Evolutionary conservation across 2,888 invertebrate species (phyloP), one percentile per base, ranked within the genome.

Genomic region (Stomorhina lunata): DNA sequence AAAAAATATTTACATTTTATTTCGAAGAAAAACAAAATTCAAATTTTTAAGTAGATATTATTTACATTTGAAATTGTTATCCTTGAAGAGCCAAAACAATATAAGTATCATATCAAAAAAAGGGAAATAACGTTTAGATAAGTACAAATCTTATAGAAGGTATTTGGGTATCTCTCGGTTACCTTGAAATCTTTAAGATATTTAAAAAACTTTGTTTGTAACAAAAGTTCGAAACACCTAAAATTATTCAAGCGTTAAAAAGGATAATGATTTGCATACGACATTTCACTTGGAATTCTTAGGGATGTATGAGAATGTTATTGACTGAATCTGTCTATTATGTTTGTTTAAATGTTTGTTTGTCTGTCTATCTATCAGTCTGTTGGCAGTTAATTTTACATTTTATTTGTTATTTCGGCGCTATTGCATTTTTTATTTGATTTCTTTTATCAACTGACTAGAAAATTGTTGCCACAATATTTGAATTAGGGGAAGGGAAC

Each of bases 261-360:
- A 29, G 63, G 45, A 45, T 29, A 63, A 63, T 20, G 22, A 45
- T 63, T 45, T 63, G 29, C 29, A 63, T 63, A 17, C 12, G 5
- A 63, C 12, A 45, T 29, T 45, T 10, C n/a, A 57, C 17, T 34
- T 25, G 25, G 7, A 40, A n/a, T 40, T 61, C 15, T 25, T 7
- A 9, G n/a, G 2, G 25, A 1, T 2, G n/a, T n/a, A n/a, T n/a
- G n/a, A n/a, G n/a, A n/a, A n/a, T n/a, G 5, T n/a, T 40, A 40
- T 40, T 29, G n/a, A 55, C 9, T 4, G 37, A 25, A 25, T 61
- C n/a, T 40, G 5, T 25, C 40, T n/a, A 22, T 27, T 17, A 15
- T 32, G 6, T 9, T 20, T n/a, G 12, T 7, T n/a, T 20, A 29
- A 12, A 4, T 34, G 2, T 25, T 61, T 22, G 15, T 55, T 61